Percentiles rank a stretch among this genome's conserved stretches.
Conservation (phyloP, 2,113 vertebrate genomes). For the Plecturocebus donacophilus region DNA sequence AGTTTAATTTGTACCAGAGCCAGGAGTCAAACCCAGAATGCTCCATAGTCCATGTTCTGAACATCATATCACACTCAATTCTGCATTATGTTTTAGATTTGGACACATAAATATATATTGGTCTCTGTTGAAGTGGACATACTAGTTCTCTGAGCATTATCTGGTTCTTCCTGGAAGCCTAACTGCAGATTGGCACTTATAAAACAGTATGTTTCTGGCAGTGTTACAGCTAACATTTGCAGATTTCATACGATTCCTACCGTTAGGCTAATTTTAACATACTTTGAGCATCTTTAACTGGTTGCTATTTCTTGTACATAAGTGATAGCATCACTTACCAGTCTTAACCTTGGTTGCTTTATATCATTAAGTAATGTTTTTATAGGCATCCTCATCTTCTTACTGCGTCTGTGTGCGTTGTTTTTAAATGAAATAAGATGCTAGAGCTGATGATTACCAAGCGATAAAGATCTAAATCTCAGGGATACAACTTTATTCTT, state of each 20-base stretch:
- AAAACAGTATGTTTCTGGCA: background rate
- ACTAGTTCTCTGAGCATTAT: background rate
- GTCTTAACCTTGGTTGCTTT: conserved; percentile 48
- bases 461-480: conserved; percentile 43
- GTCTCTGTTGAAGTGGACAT: background rate
- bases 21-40: background rate
- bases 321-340: conserved; percentile 25
- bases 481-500: conserved; percentile 46
- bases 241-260: conserved; percentile 14
- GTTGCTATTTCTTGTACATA: background rate
- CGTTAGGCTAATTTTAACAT: background rate
- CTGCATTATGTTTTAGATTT: background rate
- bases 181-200: background rate
- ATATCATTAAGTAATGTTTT: conserved; percentile 33
- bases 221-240: background rate
- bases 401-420: background rate
- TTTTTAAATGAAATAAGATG: conserved; percentile 43
- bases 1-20: conserved; percentile 1
- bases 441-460: conserved; percentile 17
- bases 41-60: background rate
- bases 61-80: background rate
- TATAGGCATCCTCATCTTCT: conserved; percentile 37
- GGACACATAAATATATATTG: background rate
- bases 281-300: background rate
- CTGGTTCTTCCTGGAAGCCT: background rate